Base-by-base conservation (phyloP, 2,888 invertebrate species). In the Volucella inflata region DNA sequence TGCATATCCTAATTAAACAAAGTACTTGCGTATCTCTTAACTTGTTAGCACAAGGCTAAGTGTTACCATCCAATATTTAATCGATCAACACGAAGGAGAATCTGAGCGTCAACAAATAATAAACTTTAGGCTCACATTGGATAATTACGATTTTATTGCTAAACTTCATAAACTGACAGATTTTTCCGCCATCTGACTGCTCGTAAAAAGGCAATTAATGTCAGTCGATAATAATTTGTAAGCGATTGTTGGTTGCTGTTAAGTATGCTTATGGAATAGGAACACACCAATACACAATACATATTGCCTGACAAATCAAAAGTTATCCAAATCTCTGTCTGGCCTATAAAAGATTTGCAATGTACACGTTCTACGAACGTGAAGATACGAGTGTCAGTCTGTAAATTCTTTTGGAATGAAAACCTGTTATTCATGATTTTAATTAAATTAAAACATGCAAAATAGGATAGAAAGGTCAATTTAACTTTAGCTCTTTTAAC, bases 181-280 rank as follows among this genome's bases (percentile, higher is more conserved):
- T 82, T 82, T 82, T 21, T 17, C 46, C 55, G 55, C 55, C 17
- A 55, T 60, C 55, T 55, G 53, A 50, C 50, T 53, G 21, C 72
- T 72, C 82, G 38, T 82, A 82, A 82, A 77, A 76, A 60, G 60
- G 62, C 50, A 77, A 82, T 82, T 82, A 77, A 82, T 38, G 67
- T 65, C 53, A 51, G 42, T 59, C 53, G 60, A 67, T 72, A 72
- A 59, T 57, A 50, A 67, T 72, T 65, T 72, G 40, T 67, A 21
- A 62, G 48, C 44, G 53, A 71, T 79, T 46, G 53, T 53, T 60
- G 12, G 14, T 44, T 38, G 60, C 30, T 36, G 38, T 48, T n/a
- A 59, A 59, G 59, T 42, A 17, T 59, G 8, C 38, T 48, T 48
- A 16, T 59, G 14, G 38, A 9, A 16, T 17, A 42, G 12, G 11